Evolutionary conservation across 2,113 vertebrate genomes (phyloP).

Genomic region (Nesogale talazaci): DNA sequence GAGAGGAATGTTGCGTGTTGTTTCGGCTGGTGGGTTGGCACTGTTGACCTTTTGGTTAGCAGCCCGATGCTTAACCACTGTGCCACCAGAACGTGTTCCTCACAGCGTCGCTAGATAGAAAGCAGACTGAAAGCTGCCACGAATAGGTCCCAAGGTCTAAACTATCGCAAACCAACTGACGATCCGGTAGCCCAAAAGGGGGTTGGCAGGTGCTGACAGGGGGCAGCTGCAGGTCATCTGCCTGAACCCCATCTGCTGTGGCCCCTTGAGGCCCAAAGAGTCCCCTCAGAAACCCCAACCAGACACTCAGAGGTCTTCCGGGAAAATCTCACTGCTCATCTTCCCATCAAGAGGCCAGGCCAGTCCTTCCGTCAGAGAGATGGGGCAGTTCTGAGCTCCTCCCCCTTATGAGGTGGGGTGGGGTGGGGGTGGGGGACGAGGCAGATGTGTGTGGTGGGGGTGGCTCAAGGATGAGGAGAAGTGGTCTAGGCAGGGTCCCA

Average conservation of each 20-base stretch:
- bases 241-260: not conserved
- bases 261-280: not conserved
- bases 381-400: not conserved
- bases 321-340: not conserved
- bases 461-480: not conserved
- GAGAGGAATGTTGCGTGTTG: too few species aligned
- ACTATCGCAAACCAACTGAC: not conserved
- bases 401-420: too few species aligned
- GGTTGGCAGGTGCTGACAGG: too few species aligned
- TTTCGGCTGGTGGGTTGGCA: not conserved
- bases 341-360: not conserved
- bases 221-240: not conserved
- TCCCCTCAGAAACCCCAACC: not conserved
- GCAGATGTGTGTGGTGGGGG: not conserved
- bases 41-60: not conserved
- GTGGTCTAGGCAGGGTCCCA: not conserved
- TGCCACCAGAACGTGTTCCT: not conserved
- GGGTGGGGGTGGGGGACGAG: not conserved
- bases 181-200: not conserved
- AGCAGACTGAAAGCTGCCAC: slow-evolving; percentile 21
- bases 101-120: not conserved
- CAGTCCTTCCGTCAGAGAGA: not conserved
- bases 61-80: not conserved
- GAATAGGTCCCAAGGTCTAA: not conserved
- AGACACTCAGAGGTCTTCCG: not conserved